Percentiles rank a stretch among this genome's conserved stretches.
phyloP scores from a whole-genome alignment of 2,797 vertebrate genomes.

The Crenuchus spilurus region DNA sequence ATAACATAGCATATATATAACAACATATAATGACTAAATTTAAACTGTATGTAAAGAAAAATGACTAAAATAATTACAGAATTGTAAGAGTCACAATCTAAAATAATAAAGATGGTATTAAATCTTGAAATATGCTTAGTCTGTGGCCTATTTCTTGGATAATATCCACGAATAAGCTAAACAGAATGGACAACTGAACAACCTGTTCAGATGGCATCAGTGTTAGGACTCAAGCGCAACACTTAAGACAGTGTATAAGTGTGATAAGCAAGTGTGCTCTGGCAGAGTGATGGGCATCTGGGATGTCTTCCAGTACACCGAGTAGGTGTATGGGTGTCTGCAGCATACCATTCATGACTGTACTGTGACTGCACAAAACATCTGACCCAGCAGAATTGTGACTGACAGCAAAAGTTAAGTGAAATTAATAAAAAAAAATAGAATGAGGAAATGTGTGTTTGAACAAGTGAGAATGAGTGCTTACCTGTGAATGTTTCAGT shows the following conservation, averaged over 20 bases:
- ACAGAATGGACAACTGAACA: too few species aligned
- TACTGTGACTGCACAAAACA: neutral
- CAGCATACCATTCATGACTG: slow-evolving; percentile 1
- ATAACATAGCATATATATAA: too few species aligned
- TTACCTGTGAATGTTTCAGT: slow-evolving; percentile 98
- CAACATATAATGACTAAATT: too few species aligned
- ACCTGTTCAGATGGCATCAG: too few species aligned
- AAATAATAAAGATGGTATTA: too few species aligned
- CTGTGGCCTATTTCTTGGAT: too few species aligned
- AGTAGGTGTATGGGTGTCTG: neutral
- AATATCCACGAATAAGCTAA: too few species aligned
- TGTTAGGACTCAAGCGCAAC: neutral
- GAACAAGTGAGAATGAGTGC: neutral
- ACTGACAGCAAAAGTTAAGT: neutral
- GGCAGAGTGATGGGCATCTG: neutral
- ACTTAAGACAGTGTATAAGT: neutral
- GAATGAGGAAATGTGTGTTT: neutral
- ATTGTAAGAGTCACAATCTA: too few species aligned
- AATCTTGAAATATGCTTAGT: neutral
- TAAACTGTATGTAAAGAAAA: too few species aligned
- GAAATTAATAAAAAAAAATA: neutral
- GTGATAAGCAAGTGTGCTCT: neutral
- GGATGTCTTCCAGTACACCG: neutral
- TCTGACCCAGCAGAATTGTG: neutral
- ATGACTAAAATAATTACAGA: too few species aligned